phyloP scores from a whole-genome alignment of 2,888 invertebrate species.

The Papilio demoleus region DNA sequence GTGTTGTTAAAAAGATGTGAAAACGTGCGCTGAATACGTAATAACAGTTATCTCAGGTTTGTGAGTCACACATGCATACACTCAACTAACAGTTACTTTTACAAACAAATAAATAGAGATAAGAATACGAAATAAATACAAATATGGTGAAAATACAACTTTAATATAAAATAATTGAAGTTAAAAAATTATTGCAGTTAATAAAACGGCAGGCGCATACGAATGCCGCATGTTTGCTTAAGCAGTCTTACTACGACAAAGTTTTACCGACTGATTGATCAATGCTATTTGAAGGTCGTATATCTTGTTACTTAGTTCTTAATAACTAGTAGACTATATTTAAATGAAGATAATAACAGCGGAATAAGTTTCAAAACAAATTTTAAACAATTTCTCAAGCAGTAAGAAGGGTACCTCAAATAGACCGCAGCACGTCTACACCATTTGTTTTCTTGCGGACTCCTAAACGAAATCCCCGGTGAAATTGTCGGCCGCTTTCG shows the following conservation, averaged over 20 bases:
- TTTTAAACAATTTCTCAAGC: not conserved
- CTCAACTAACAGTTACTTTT: slow-evolving; percentile 23
- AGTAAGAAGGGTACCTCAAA: slow-evolving; percentile 1
- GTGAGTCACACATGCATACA: slow-evolving; percentile 30
- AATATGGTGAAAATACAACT: not conserved
- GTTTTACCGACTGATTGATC: too few species aligned
- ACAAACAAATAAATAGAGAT: slow-evolving; percentile 24
- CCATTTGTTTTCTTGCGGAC: slow-evolving; percentile 35
- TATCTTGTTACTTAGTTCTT: not conserved
- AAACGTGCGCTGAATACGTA: slow-evolving; percentile 29
- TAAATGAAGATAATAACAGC: not conserved
- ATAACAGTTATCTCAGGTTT: slow-evolving; percentile 4
- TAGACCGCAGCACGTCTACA: slow-evolving; percentile 26
- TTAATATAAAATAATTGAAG: too few species aligned
- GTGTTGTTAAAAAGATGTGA: slow-evolving; percentile 33
- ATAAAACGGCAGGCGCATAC: too few species aligned
- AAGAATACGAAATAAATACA: not conserved
- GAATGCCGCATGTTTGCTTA: too few species aligned
- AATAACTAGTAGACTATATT: not conserved
- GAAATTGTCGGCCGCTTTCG: slow-evolving; percentile 34
- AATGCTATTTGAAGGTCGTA: too few species aligned
- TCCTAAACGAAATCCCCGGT: slow-evolving; percentile 33
- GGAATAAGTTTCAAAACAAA: slow-evolving; percentile 2
- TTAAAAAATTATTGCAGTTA: too few species aligned
- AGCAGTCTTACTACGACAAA: too few species aligned